Percentiles rank a stretch among this genome's conserved stretches.
These are phyloP conservation scores for Cyaniris semiargus DNA, from an alignment of 2,888 invertebrate genomes.

Conservation along the genomic window DNA sequence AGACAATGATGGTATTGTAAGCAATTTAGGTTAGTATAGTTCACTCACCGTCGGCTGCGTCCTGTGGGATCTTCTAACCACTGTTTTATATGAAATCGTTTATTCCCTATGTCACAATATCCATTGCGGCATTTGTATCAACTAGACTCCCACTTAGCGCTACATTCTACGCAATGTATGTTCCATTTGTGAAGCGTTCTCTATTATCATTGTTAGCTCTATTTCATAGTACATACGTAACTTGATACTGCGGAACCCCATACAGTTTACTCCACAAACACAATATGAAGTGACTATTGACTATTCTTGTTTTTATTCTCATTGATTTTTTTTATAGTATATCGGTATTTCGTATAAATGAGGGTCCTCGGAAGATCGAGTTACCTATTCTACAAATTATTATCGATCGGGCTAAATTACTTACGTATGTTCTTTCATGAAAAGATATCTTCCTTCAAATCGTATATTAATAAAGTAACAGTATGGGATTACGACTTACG, in stretches of 20 bases:
- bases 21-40: conserved; percentile 73
- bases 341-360: conserved; percentile 63
- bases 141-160: not conserved
- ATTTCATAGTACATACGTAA: conserved; percentile 54
- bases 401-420: conserved; percentile 48
- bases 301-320: conserved; percentile 72
- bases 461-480: too few species aligned
- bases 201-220: conserved; percentile 37
- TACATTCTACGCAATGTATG: conserved; percentile 46
- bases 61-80: conserved; percentile 69
- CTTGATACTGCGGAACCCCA: conserved; percentile 69
- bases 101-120: conserved; percentile 32
- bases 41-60: conserved; percentile 72
- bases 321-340: conserved; percentile 68
- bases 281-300: conserved; percentile 79
- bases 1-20: conserved; percentile 69
- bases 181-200: not conserved
- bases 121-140: conserved; percentile 47
- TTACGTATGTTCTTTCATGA: not conserved
- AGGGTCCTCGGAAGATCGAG: conserved; percentile 54
- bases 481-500: too few species aligned
- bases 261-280: conserved; percentile 75
- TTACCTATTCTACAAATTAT: conserved; percentile 62
- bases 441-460: too few species aligned
- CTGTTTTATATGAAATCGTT: conserved; percentile 39